Evolutionary conservation across 2,888 invertebrate genomes (phyloP), one percentile per base, ranked within the genome.

Genomic region (Phortica okadai): DNA sequence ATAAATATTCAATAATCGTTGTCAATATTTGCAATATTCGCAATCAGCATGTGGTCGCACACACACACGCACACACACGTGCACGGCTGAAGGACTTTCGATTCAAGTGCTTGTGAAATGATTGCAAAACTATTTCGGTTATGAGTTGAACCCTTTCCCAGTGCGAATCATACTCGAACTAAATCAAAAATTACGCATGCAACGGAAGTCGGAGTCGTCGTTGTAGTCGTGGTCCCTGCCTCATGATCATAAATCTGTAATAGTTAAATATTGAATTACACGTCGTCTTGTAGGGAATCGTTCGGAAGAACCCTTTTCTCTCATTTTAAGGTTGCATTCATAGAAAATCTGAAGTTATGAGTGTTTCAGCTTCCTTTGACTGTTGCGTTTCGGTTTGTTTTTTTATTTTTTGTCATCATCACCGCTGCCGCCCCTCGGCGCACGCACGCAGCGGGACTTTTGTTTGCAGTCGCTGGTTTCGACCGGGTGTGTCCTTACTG

Each of bases 131-230:
- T 87, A 89, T 87, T 87, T 82, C 80, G 76, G 45, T 21, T n/a
- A 56, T 41, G 7, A 8, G 11, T 41, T 80, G 81, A 80, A 87
- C 88, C 85, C 86, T 79, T 83, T 80, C 66, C 59, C 76, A 78
- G 82, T 79, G 82, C 83, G 83, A 85, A 33, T 33, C 33, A 33
- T 82, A 82, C 78, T 82, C 86, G 82, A 83, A 84, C 81, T 89
- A 90, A 90, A 90, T 90, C 90, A 89, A 89, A 90, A 90, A 89
- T 89, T 89, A 88, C 89, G 84, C 87, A 84, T 89, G 70, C 33
- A 44, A 54, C 54, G 58, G 44, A 80, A 54, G 14, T 33, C 74
- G 75, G 14, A 75, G 56, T 72, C 21, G 75, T 59, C 74, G 76
- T 21, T 69, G 58, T 66, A 77, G 50, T 45, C 67, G 74, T 73